phyloP scores from a whole-genome alignment of 2,888 invertebrate species.

The Timandra comae region DNA sequence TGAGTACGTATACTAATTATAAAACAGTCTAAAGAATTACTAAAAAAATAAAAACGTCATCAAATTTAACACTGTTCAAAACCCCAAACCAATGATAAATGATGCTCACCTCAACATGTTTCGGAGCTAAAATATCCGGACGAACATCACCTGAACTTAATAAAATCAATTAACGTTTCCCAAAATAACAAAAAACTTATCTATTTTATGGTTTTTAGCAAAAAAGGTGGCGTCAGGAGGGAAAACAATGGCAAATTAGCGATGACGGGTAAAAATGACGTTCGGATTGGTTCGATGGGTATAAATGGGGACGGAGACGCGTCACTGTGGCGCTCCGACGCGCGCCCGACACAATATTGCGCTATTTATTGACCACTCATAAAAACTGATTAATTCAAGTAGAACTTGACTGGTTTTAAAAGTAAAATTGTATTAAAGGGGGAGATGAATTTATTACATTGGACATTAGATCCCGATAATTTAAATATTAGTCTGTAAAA shows the following conservation, averaged over 20 bases:
- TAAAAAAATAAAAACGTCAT: constrained; percentile 17
- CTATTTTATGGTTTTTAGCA: constrained; percentile 70
- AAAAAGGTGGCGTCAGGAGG: constrained; percentile 69
- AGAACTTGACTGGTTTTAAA: too few relatives aligned
- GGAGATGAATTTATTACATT: too few relatives aligned
- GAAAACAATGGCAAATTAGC: constrained; percentile 75
- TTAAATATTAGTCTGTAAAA: too few relatives aligned
- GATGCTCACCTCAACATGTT: constrained; percentile 23
- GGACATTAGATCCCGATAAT: too few relatives aligned
- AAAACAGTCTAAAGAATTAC: constrained; percentile 4
- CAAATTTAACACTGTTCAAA: constrained; percentile 13
- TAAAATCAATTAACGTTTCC: constrained; percentile 63
- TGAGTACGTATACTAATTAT: neutral
- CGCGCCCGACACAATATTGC: constrained; percentile 13
- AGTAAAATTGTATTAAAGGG: too few relatives aligned
- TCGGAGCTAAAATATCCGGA: constrained; percentile 20
- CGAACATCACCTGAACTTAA: constrained; percentile 43
- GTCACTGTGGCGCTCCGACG: constrained; percentile 29
- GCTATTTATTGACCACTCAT: constrained; percentile 19
- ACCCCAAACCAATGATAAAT: constrained; percentile 37
- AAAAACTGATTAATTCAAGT: neutral
- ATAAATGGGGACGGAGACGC: constrained; percentile 41
- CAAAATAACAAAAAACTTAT: constrained; percentile 57
- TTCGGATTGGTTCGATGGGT: constrained; percentile 44
- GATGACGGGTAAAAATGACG: constrained; percentile 73